Conservation (phyloP, 2,797 vertebrate genomes). For the Glossophaga mutica region DNA sequence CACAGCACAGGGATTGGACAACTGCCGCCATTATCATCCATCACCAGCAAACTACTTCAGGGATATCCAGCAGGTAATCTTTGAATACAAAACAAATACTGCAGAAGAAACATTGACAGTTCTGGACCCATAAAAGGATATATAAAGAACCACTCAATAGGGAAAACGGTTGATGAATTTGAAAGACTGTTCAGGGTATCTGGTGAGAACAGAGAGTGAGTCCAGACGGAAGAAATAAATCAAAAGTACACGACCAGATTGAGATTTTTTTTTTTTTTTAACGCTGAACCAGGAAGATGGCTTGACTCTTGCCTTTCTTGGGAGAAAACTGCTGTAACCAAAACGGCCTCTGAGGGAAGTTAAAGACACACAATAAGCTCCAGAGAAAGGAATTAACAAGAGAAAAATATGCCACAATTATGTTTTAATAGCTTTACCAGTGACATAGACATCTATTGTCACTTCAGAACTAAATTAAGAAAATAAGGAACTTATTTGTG, state of each 20-base stretch:
- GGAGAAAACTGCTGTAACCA: constrained; percentile 13
- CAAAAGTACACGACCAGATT: constrained; percentile 54
- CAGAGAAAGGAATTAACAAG: neutral
- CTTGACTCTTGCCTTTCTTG: constrained; percentile 64
- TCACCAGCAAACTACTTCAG: constrained; percentile 52
- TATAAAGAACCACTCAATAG: constrained; percentile 58
- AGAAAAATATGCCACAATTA: neutral
- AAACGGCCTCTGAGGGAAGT: neutral
- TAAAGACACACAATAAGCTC: neutral
- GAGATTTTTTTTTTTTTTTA: constrained; percentile 61
- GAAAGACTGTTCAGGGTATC: constrained; percentile 60
- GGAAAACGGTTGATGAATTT: constrained; percentile 60
- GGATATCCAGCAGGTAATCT: constrained; percentile 56
- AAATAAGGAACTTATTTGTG: neutral
- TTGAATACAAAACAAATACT: constrained; percentile 56
- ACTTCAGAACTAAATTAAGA: constrained; percentile 22
- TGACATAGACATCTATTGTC: neutral
- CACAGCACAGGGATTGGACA: constrained; percentile 16
- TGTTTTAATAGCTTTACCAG: neutral
- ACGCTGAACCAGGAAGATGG: constrained; percentile 68
- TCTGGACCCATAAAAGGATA: constrained; percentile 42
- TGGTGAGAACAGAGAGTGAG: constrained; percentile 59
- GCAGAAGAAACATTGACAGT: constrained; percentile 1
- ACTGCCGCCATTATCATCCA: constrained; percentile 24
- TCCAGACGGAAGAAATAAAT: constrained; percentile 51